Base-by-base conservation (phyloP, 1,140 invertebrate genomes). In the Temnothorax curvispinosus region DNA sequence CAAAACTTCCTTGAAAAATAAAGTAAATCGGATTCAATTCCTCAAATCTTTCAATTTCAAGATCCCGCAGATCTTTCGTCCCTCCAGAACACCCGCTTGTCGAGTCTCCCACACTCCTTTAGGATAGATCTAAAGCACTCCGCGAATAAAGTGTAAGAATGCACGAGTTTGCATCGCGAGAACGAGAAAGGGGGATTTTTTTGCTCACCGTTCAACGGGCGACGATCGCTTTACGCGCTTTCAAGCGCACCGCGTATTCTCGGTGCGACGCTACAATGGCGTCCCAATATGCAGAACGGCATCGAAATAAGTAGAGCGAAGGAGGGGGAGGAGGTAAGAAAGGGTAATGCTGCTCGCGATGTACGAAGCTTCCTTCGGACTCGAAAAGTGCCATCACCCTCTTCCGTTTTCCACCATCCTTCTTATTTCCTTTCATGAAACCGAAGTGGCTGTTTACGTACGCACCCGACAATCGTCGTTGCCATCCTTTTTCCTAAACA, bases 161-260 rank as follows among this genome's bases (percentile, higher is more conserved):
- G 80, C 80, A 60, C 67, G 54, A 71, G 67, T 56, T 82, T 82
- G 80, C 80, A 47, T 75, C 80, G 80, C 54, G 69, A 72, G 69
- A 84, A 84, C 80, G 69, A 84, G 69, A 74, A 74, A 75, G 69
- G 54, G 41, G 11, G 18, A 84, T 84, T 84, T 84, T 80, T 84
- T 84, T 84, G 69, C 80, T 75, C 56, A 13, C 54, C 56, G 80
- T 84, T 84, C 80, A 84, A 84, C 80, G 69, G 69, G 13, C 80
- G 80, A 84, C 80, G 80, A 84, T 84, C 80, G 80, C 80, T 74
- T 84, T 84, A 84, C 69, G 80, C 80, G 80, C 80, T 84, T 84
- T 84, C 80, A 84, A 84, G 80, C 69, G 56, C 41, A 50, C 80
- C 69, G 80, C 80, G 80, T 84, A 84, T 84, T 84, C 80, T 84